phyloP scores from a whole-genome alignment of 2,888 invertebrate species.

The Archips xylosteana region DNA sequence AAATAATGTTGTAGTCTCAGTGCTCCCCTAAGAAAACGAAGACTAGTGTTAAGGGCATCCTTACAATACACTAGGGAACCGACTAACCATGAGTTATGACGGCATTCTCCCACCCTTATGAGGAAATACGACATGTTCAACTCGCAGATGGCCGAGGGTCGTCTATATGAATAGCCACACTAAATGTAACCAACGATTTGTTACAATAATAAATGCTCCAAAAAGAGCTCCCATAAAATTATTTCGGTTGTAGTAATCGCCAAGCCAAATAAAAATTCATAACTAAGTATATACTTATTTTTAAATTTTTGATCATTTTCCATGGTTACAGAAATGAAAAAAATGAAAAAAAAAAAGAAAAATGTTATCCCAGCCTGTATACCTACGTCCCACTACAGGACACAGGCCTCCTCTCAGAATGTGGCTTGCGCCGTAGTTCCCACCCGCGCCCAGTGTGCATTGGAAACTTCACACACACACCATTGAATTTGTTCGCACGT shows the following conservation, averaged over 20 bases:
- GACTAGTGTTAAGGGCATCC: constrained; percentile 84
- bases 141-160: constrained; percentile 67
- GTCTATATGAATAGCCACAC: constrained; percentile 68
- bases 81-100: constrained; percentile 81
- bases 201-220: background rate
- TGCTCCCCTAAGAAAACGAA: constrained; percentile 77
- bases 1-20: constrained; percentile 58
- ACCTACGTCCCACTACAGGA: too few species aligned
- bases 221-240: background rate
- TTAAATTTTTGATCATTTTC: too few species aligned
- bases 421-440: too few species aligned
- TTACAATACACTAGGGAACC: constrained; percentile 81
- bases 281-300: too few species aligned
- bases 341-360: too few species aligned
- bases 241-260: background rate
- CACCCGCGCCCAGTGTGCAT: too few species aligned
- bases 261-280: background rate
- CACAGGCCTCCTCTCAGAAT: too few species aligned
- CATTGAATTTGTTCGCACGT: too few species aligned
- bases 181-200: constrained; percentile 51
- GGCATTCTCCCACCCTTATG: constrained; percentile 83
- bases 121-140: constrained; percentile 83
- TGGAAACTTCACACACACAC: too few species aligned
- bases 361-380: too few species aligned
- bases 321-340: too few species aligned